These are phyloP conservation scores for Bradypus variegatus DNA, from an alignment of 2,797 vertebrate genomes.

Conservation along the genomic window DNA sequence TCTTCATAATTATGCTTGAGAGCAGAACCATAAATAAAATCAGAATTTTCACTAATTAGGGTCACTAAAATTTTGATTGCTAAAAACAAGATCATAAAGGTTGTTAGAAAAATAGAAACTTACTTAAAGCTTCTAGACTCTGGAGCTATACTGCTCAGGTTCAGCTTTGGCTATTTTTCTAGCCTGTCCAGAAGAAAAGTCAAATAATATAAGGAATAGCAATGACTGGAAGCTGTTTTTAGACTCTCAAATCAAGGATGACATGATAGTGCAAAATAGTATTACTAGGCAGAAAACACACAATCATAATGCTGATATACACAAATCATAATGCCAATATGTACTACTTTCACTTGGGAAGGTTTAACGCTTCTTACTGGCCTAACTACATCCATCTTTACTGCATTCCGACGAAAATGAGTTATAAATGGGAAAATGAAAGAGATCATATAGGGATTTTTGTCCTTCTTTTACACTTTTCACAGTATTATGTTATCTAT, in stretches of 20 bases:
- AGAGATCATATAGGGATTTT: neutral
- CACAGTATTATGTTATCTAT: neutral
- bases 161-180: neutral
- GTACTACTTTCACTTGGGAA: neutral
- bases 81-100: neutral
- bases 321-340: neutral
- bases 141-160: neutral
- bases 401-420: neutral
- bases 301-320: neutral
- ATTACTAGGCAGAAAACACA: neutral
- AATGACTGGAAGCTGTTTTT: conserved; percentile 2
- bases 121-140: neutral
- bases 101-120: neutral
- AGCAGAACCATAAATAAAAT: neutral
- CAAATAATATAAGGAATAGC: conserved; percentile 14
- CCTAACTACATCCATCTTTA: neutral
- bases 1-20: neutral
- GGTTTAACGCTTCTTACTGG: neutral
- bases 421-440: neutral
- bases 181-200: neutral
- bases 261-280: neutral
- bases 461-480: conserved; percentile 1
- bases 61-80: neutral
- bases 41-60: neutral
- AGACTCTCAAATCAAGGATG: neutral